phyloP scores from a whole-genome alignment of 2,888 invertebrate genomes.

The Dichetophora obliterata region DNA sequence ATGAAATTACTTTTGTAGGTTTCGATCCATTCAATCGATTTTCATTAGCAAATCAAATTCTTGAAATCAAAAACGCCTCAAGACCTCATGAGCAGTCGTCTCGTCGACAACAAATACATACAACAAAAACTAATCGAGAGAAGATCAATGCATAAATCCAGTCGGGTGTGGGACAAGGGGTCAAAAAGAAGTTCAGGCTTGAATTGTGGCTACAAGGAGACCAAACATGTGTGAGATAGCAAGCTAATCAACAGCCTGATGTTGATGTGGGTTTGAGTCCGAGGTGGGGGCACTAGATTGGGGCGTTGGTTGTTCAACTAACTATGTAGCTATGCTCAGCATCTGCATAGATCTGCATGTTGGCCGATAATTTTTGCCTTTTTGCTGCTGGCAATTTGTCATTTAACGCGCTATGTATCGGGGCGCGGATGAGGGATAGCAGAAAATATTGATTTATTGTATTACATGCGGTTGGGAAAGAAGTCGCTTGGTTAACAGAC shows the following conservation, averaged over 20 bases:
- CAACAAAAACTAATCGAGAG: background rate
- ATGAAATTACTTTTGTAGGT: conserved; percentile 8
- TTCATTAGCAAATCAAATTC: conserved; percentile 33
- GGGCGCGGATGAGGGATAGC: background rate
- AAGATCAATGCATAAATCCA: background rate
- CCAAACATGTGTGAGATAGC: background rate
- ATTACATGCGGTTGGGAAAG: conserved; percentile 33
- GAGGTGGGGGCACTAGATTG: background rate
- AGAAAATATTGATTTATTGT: conserved; percentile 45
- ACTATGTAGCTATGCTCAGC: background rate
- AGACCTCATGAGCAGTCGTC: background rate
- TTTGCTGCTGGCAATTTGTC: conserved; percentile 44
- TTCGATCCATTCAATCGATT: conserved; percentile 1
- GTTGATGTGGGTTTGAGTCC: background rate
- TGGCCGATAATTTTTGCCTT: conserved; percentile 19
- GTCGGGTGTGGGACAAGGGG: background rate
- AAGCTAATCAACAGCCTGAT: background rate
- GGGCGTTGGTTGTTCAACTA: background rate
- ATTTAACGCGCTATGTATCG: conserved; percentile 36
- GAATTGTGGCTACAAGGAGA: background rate
- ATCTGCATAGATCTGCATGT: conserved; percentile 18
- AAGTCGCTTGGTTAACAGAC: conserved; percentile 20
- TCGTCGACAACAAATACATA: background rate
- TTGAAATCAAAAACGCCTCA: conserved; percentile 33
- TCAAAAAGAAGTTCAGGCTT: background rate